A percentile compares a stretch with the other conserved stretches of the same genome.
phyloP scores from a whole-genome alignment of 2,888 invertebrate genomes.

The Mythimna pallens region DNA sequence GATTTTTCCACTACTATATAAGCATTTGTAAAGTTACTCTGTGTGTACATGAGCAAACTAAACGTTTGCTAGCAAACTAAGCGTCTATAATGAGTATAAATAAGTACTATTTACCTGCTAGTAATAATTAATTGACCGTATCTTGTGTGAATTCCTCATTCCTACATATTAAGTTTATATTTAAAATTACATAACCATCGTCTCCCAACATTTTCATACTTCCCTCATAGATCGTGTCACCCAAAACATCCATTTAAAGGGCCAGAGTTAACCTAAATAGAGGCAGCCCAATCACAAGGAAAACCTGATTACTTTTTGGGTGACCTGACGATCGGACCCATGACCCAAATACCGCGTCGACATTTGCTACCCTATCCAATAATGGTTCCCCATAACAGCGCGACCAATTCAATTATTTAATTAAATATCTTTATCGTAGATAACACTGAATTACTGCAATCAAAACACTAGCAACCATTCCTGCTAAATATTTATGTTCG shows the following conservation, averaged over 20 bases:
- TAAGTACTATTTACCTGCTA: slow-evolving; percentile 22
- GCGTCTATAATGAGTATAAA: not conserved
- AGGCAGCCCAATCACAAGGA: slow-evolving; percentile 4
- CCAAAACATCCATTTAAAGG: not conserved
- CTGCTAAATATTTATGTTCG: slow-evolving; percentile 37
- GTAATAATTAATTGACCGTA: slow-evolving; percentile 40
- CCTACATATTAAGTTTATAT: slow-evolving; percentile 29
- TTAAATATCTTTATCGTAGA: slow-evolving; percentile 46
- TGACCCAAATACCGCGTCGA: slow-evolving; percentile 37
- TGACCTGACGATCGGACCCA: slow-evolving; percentile 16
- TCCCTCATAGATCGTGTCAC: too few species aligned
- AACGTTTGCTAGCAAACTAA: too few species aligned
- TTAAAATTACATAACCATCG: not conserved
- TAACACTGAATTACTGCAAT: slow-evolving; percentile 36
- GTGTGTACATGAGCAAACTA: slow-evolving; percentile 16
- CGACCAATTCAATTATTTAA: slow-evolving; percentile 38
- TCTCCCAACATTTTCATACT: not conserved
- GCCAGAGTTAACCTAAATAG: not conserved
- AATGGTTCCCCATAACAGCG: slow-evolving; percentile 22
- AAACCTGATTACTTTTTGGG: slow-evolving; percentile 33
- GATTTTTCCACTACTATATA: slow-evolving; percentile 4
- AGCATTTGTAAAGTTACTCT: slow-evolving; percentile 10
- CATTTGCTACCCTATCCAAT: slow-evolving; percentile 32
- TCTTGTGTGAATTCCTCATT: slow-evolving; percentile 28
- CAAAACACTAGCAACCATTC: slow-evolving; percentile 28